Evolutionary conservation across 1,140 invertebrate species (phyloP).

Genomic region (Lutraria rhynchaena): DNA sequence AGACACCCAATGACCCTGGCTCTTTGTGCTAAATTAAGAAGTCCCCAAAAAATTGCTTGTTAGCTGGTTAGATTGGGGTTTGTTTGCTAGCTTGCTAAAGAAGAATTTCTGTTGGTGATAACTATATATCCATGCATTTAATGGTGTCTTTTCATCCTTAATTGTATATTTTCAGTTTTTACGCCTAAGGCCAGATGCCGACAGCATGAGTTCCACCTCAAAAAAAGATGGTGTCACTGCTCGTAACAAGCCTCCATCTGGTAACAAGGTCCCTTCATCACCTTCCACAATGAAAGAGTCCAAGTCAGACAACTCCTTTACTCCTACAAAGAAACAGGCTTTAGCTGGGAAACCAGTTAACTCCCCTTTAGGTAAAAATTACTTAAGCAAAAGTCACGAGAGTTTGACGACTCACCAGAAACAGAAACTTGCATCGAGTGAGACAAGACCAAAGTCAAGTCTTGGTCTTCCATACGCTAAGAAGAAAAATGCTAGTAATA

Average conservation of each 20-base stretch:
- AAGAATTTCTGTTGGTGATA: no score
- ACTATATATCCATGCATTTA: no score
- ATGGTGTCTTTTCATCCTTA: not conserved
- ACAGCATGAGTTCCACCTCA: conserved; percentile 44
- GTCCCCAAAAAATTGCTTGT: no score
- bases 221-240: conserved; percentile 46
- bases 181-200: conserved; percentile 35
- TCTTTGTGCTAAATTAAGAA: no score
- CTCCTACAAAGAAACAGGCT: conserved; percentile 58
- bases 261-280: conserved; percentile 14
- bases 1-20: no score
- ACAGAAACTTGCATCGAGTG: conserved; percentile 66
- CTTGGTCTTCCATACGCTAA: conserved; percentile 60
- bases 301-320: conserved; percentile 67
- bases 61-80: no score
- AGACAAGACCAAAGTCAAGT: conserved; percentile 69
- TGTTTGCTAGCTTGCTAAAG: no score
- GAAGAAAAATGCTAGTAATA: conserved; percentile 62
- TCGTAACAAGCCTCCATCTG: conserved; percentile 14
- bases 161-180: conserved; percentile 41
- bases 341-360: conserved; percentile 52
- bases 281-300: conserved; percentile 25
- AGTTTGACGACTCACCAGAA: conserved; percentile 76
- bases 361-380: conserved; percentile 69
- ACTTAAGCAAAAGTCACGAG: conserved; percentile 81